Evolutionary conservation across 2,113 vertebrate species (phyloP).

Genomic region (Gavialis gangeticus): DNA sequence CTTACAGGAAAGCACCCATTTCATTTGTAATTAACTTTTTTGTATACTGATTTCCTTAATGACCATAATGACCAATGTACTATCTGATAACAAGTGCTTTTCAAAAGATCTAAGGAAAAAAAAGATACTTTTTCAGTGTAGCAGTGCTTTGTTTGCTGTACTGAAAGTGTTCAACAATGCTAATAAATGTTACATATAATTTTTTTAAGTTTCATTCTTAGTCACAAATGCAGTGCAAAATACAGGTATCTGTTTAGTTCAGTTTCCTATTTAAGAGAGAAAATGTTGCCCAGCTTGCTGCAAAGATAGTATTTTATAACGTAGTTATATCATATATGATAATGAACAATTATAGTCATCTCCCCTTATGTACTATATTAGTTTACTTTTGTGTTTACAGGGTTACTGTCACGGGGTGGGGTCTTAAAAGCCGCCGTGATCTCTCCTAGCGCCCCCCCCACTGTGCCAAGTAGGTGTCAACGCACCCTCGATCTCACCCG

Average conservation of each 20-base stretch:
- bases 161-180: neutral
- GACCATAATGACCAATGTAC: neutral
- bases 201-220: neutral
- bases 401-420: too few relatives aligned
- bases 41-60: conserved; percentile 46
- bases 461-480: too few relatives aligned
- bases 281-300: neutral
- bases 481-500: too few relatives aligned
- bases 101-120: neutral
- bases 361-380: neutral
- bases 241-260: neutral
- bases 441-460: too few relatives aligned
- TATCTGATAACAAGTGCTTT: conserved; percentile 6
- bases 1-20: conserved; percentile 38
- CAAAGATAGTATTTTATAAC: neutral
- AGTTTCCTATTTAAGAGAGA: neutral
- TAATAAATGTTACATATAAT: neutral
- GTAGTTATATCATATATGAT: neutral
- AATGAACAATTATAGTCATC: fast-evolving
- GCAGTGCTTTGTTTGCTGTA: neutral
- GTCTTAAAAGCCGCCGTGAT: too few relatives aligned
- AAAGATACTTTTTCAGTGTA: neutral
- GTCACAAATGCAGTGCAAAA: neutral
- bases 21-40: conserved; percentile 70
- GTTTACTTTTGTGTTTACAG: neutral